phyloP scores from a whole-genome alignment of 2,797 vertebrate species.

The Acestrorhynchus altus region DNA sequence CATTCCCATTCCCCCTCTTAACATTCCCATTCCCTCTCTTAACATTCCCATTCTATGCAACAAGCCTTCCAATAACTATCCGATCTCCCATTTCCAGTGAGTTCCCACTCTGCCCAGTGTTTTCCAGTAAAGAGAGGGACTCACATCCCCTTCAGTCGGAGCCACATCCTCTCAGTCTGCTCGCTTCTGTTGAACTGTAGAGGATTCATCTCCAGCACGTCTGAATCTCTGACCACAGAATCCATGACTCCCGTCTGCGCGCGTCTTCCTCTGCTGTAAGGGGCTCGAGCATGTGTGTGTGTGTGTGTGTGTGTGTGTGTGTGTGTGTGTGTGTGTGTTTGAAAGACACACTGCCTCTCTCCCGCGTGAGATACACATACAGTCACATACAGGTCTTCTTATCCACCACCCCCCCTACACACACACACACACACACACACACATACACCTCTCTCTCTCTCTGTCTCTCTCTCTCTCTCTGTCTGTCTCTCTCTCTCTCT shows the following conservation, averaged over 20 bases:
- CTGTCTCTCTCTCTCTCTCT: conserved; percentile 15
- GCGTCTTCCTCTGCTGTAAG: not conserved
- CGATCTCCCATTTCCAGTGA: not conserved
- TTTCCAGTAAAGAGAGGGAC: conserved; percentile 49
- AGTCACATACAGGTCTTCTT: conserved; percentile 20
- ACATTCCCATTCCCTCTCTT: not conserved
- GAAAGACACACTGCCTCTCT: conserved; percentile 38
- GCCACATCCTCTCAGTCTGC: conserved; percentile 88
- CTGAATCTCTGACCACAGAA: conserved; percentile 75
- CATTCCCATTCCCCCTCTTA: too few relatives aligned
- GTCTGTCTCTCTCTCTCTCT: conserved; percentile 6
- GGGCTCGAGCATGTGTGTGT: conserved; percentile 12
- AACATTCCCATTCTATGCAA: not conserved
- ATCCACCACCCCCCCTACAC: not conserved
- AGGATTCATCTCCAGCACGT: conserved; percentile 79
- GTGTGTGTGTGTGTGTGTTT: conserved; percentile 3
- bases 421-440: not conserved
- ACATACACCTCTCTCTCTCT: not conserved
- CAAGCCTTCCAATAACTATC: not conserved
- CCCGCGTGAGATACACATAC: conserved; percentile 27
- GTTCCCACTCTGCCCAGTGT: not conserved
- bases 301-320: conserved; percentile 38
- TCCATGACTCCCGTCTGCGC: conserved; percentile 75
- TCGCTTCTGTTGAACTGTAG: conserved; percentile 83
- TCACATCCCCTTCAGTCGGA: conserved; percentile 89